phyloP scores from a whole-genome alignment of 2,113 vertebrate genomes.

The Percopsis transmontana region DNA sequence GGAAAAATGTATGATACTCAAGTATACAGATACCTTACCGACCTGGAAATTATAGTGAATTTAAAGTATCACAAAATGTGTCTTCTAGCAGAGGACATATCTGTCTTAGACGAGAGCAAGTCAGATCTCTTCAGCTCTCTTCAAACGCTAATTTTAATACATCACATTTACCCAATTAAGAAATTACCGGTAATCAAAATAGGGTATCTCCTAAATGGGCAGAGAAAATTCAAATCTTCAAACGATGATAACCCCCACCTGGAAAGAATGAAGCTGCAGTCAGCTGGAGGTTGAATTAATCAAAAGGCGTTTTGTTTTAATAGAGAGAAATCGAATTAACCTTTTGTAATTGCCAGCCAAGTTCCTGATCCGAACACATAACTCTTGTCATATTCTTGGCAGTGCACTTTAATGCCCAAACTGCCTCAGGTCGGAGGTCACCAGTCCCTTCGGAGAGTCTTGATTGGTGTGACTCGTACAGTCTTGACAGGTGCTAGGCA shows the following conservation, averaged over 20 bases:
- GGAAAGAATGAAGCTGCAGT: slow-evolving; percentile 20
- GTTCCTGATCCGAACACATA: slow-evolving; percentile 17
- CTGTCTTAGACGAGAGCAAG: background rate
- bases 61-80: no score
- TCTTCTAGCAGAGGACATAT: background rate
- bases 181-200: background rate
- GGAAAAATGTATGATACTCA: no score
- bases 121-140: slow-evolving; percentile 4
- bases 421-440: slow-evolving; percentile 19
- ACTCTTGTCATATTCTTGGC: slow-evolving; percentile 15
- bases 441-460: background rate
- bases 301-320: slow-evolving; percentile 18
- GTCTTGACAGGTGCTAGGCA: slow-evolving; percentile 13
- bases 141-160: background rate
- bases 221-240: slow-evolving; percentile 7
- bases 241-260: slow-evolving; percentile 11
- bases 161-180: slow-evolving; percentile 8
- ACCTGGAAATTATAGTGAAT: no score
- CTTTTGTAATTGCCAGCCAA: slow-evolving; percentile 34
- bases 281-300: slow-evolving; percentile 29
- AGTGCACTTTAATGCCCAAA: background rate
- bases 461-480: slow-evolving; percentile 27
- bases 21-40: no score
- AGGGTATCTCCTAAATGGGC: background rate
- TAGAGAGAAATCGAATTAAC: slow-evolving; percentile 31